Base-by-base conservation (phyloP, 2,888 invertebrate species). In the Drosophila bunnanda region DNA sequence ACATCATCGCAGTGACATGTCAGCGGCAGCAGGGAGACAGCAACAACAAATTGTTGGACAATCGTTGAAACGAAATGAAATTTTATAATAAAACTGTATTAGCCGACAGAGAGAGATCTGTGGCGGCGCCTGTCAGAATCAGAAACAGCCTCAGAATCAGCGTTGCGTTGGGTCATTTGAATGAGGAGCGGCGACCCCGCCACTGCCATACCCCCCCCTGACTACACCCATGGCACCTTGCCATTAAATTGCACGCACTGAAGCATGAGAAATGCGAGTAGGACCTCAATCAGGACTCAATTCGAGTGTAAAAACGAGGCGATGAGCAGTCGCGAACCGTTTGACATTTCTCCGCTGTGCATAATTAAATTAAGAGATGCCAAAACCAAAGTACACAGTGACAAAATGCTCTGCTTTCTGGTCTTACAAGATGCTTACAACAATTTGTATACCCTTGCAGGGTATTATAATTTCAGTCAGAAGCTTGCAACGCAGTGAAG, bases 51-150 rank as follows among this genome's bases (percentile, higher is more conserved):
- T 73, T 69, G 68, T 73, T 76, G 80, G 76, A 54, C 77, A 81
- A 50, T 77, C 73, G 70, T 56, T 73, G 71, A 76, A 79, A 71
- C 60, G 66, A 77, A 82, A 86, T 74, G 65, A 89, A 84, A 79
- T 75, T 84, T 79, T 78, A 78, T 84, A 89, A 80, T 84, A 80
- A 89, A 90, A 87, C 68, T 80, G 89, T 78, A 89, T 90, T 87
- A 78, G 75, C 66, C 36, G 17, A 53, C 58, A 25, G 62, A 70
- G 55, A 70, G 55, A 54, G 38, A 50, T 46, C 67, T 68, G 68
- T 50, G 44, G 62, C 60, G 62, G 70, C 58, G 67, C 57, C 83
- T 84, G 84, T 84, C 84, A 84, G 75, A 44, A 44, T 44, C 43
- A 44, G 43, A 43, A 43, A 13, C 43, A 1, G 43, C 41, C 39